phyloP scores from a whole-genome alignment of 2,797 vertebrate genomes.

The Pangasius macronema region DNA sequence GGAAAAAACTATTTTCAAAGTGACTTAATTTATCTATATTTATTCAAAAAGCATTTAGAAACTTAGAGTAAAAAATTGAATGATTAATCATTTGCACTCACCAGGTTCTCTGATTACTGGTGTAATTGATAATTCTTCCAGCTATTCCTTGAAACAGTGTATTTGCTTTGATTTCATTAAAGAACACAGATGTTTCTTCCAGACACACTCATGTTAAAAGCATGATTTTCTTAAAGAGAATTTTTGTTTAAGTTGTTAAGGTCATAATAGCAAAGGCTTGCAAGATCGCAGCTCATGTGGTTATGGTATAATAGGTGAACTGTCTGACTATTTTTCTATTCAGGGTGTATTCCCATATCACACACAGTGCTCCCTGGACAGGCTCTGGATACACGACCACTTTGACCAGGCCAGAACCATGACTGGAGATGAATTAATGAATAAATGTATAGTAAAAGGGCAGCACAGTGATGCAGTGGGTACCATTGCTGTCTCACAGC shows the following conservation, averaged over 20 bases:
- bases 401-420: background rate
- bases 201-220: background rate
- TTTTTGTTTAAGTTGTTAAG: background rate
- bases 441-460: background rate
- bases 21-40: background rate
- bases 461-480: background rate
- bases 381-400: background rate
- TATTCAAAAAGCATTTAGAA: constrained; percentile 27
- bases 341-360: background rate
- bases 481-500: background rate
- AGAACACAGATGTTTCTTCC: background rate
- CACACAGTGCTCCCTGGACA: background rate
- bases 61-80: background rate
- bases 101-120: background rate
- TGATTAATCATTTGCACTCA: background rate
- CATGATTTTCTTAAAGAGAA: background rate
- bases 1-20: background rate
- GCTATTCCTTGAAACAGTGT: constrained; percentile 3
- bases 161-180: background rate
- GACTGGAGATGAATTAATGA: background rate
- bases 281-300: background rate
- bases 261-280: background rate
- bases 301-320: background rate
- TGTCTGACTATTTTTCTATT: background rate
- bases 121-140: background rate